These are phyloP conservation scores for Dicaeum eximium DNA, from an alignment of 2,113 vertebrate genomes.

Conservation along the genomic window DNA sequence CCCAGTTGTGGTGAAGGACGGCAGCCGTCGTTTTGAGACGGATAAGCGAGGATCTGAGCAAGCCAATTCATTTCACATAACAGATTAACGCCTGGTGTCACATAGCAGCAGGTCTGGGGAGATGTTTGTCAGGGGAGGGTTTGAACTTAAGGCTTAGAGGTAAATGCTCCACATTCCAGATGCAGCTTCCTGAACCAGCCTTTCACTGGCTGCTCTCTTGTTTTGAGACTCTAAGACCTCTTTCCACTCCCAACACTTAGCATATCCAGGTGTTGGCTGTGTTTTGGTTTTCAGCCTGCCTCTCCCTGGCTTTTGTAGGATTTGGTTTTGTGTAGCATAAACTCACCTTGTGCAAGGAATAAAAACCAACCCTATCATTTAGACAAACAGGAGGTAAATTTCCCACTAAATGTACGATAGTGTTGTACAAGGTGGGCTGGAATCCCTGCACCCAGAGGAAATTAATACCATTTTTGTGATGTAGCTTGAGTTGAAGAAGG, in stretches of 20 bases:
- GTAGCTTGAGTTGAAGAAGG: background rate
- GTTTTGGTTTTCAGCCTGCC: slow-evolving; percentile 29
- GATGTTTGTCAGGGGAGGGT: slow-evolving; percentile 11
- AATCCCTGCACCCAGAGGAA: background rate
- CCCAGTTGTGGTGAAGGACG: background rate
- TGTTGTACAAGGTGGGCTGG: background rate
- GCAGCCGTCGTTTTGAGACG: background rate
- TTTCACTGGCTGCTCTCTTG: slow-evolving; percentile 3
- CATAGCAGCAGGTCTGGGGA: slow-evolving; percentile 10
- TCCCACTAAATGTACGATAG: background rate
- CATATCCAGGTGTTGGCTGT: background rate
- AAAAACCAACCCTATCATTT: background rate
- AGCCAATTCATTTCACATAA: background rate
- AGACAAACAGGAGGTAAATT: background rate
- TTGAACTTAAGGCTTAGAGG: slow-evolving; percentile 46
- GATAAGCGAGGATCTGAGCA: background rate
- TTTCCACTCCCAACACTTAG: background rate
- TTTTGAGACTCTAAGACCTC: background rate
- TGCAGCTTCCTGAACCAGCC: background rate
- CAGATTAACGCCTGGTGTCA: background rate
- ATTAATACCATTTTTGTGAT: background rate
- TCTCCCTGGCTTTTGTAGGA: slow-evolving; percentile 63
- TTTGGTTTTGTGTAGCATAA: slow-evolving; percentile 15
- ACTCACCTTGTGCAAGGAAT: background rate
- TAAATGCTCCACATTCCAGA: slow-evolving; percentile 58